Percentiles rank a stretch among this genome's conserved stretches.
Evolutionary conservation across 1,140 invertebrate genomes (phyloP).

Genomic region (Megalopta genalis): DNA sequence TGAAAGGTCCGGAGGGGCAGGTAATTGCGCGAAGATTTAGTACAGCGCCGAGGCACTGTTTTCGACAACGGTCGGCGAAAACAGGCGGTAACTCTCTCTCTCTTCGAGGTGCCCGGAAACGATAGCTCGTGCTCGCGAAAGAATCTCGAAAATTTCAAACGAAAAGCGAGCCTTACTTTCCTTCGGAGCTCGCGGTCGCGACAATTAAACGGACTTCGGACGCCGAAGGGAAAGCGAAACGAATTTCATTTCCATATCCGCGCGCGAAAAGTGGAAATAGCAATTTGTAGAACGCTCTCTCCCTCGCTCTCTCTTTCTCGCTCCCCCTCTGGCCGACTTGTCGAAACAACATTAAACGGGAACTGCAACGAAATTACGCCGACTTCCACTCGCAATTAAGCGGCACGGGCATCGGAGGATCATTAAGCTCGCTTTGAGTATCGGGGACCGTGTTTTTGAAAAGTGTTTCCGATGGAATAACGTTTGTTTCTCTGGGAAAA

Average conservation of each 20-base stretch:
- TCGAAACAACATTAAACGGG: neutral
- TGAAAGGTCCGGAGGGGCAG: slow-evolving; percentile 27
- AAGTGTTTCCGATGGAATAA: neutral
- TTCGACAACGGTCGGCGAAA: no score
- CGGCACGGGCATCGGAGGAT: neutral
- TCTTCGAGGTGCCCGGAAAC: no score
- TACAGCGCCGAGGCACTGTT: neutral
- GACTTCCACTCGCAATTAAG: neutral
- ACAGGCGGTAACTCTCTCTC: no score
- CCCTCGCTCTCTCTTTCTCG: no score
- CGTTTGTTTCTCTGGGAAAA: no score
- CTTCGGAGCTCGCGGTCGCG: neutral
- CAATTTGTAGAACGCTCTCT: neutral
- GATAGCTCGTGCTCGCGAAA: no score
- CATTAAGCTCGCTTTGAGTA: neutral
- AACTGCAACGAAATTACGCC: neutral
- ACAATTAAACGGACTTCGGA: neutral
- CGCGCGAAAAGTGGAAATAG: neutral
- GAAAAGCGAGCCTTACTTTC: neutral
- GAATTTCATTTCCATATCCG: slow-evolving; percentile 1
- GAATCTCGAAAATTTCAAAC: no score
- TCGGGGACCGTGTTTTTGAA: neutral
- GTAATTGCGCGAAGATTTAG: slow-evolving; percentile 34
- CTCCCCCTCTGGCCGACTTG: neutral
- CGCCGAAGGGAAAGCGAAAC: neutral